Conservation (phyloP, 1,140 invertebrate species). For the Acyrthosiphon pisum region DNA sequence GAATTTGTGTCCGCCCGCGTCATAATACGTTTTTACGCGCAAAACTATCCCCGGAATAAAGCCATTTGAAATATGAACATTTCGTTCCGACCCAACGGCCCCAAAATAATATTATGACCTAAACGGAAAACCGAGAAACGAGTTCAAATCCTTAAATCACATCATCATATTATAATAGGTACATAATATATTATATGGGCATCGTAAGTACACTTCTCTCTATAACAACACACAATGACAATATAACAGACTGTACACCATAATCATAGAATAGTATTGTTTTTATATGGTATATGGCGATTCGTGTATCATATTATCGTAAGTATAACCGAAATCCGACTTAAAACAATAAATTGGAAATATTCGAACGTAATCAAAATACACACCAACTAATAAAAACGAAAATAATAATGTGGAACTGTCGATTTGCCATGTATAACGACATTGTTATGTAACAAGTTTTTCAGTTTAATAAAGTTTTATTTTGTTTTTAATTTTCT, state of each 20-base stretch:
- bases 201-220: background rate
- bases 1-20: background rate
- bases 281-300: no score
- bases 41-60: background rate
- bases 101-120: background rate
- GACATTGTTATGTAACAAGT: background rate
- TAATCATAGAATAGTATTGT: no score
- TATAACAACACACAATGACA: no score
- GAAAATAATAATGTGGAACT: background rate
- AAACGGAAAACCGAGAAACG: background rate
- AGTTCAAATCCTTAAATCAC: background rate
- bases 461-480: background rate
- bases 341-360: background rate
- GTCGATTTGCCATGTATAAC: background rate
- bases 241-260: no score
- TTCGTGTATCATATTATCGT: no score
- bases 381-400: background rate
- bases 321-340: background rate
- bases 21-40: background rate
- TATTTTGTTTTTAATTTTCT: background rate
- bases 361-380: background rate
- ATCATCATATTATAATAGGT: background rate
- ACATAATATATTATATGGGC: background rate
- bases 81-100: background rate
- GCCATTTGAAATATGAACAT: background rate